Conservation (phyloP, 2,888 invertebrate genomes). For the Orthonevra nobilis region DNA sequence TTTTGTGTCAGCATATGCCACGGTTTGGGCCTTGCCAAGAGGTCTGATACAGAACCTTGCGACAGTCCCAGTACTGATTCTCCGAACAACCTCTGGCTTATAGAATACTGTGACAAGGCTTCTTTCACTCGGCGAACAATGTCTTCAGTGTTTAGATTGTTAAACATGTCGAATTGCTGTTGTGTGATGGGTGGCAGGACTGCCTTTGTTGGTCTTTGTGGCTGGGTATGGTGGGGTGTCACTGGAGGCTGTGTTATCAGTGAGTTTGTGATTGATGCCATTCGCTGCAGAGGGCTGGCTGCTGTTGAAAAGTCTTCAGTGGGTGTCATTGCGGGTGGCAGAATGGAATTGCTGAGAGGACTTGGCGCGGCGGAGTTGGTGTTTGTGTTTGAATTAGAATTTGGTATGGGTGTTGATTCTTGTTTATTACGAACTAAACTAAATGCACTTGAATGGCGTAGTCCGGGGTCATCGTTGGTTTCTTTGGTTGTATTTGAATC, state of each 20-base stretch:
- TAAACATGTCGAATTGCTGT: slow-evolving; percentile 98
- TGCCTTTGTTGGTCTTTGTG: slow-evolving; percentile 95
- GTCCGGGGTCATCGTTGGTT: slow-evolving; percentile 72
- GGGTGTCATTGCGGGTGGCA: slow-evolving; percentile 91
- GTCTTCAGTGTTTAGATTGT: slow-evolving; percentile 98
- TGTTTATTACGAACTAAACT: slow-evolving; percentile 93
- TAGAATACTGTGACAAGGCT: slow-evolving; percentile 95
- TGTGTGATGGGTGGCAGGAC: slow-evolving; percentile 99
- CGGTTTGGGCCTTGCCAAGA: slow-evolving; percentile 97
- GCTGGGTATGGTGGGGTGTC: slow-evolving; percentile 90
- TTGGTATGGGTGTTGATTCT: slow-evolving; percentile 80
- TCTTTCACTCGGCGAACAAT: slow-evolving; percentile 98
- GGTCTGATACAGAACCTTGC: slow-evolving; percentile 98
- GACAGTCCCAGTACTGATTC: slow-evolving; percentile 98
- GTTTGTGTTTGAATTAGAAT: slow-evolving; percentile 74
- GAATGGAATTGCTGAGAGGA: slow-evolving; percentile 91
- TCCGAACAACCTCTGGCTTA: slow-evolving; percentile 98
- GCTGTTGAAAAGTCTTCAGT: slow-evolving; percentile 91
- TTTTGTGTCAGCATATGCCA: slow-evolving; percentile 99
- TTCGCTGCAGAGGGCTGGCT: slow-evolving; percentile 96
- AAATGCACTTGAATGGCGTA: slow-evolving; percentile 85
- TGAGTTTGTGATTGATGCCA: slow-evolving; percentile 99
- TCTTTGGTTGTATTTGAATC: slow-evolving; percentile 70
- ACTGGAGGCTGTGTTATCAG: slow-evolving; percentile 94
- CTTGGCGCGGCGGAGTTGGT: slow-evolving; percentile 90